phyloP scores from a whole-genome alignment of 2,113 vertebrate species.

The Ibidorhyncha struthersii region DNA sequence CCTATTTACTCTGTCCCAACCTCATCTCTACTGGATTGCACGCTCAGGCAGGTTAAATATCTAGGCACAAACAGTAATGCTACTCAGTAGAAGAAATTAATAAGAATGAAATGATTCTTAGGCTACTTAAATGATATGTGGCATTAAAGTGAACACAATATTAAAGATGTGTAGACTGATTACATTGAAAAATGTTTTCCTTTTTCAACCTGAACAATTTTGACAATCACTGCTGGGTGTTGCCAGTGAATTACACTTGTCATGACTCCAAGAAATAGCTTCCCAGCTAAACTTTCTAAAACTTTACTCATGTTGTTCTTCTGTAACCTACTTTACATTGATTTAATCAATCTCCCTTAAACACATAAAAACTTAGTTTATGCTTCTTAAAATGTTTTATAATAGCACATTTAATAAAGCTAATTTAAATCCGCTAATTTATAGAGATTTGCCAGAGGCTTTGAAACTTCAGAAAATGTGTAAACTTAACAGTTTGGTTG shows the following conservation, averaged over 20 bases:
- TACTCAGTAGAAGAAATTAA: neutral
- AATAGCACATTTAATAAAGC: conserved; percentile 80
- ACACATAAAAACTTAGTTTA: conserved; percentile 65
- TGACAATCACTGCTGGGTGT: neutral
- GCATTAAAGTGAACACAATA: neutral
- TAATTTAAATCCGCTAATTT: conserved; percentile 79
- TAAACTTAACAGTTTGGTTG: conserved; percentile 71
- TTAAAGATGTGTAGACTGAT: neutral
- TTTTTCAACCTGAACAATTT: neutral
- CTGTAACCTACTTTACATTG: conserved; percentile 70
- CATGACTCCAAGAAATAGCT: neutral
- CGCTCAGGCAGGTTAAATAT: neutral
- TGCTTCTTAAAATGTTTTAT: conserved; percentile 68
- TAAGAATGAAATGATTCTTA: neutral
- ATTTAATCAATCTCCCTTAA: conserved; percentile 74
- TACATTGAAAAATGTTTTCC: neutral
- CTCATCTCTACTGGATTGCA: neutral
- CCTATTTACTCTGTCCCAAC: neutral
- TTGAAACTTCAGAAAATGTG: conserved; percentile 72
- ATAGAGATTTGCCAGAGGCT: conserved; percentile 73
- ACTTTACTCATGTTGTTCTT: conserved; percentile 64
- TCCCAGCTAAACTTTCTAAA: conserved; percentile 58
- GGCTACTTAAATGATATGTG: neutral
- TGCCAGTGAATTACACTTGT: neutral
- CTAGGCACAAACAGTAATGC: neutral